phyloP scores from a whole-genome alignment of 35 echinoderm and acorn worm species.

The Heliocidaris erythrogramma region DNA sequence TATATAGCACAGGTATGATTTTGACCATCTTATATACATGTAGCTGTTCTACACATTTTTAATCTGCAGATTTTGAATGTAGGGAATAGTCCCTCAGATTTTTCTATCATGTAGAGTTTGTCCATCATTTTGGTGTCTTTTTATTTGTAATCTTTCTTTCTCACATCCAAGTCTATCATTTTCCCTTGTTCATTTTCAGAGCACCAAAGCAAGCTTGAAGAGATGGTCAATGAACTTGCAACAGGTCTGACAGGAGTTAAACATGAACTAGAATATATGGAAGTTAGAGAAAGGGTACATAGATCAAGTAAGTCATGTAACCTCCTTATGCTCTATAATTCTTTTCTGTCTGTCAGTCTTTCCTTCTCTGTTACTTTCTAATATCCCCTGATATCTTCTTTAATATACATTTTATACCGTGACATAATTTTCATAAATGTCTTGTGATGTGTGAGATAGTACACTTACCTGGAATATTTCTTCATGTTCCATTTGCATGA shows the following conservation, averaged over 20 bases:
- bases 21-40: too few relatives aligned
- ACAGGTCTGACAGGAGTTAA: slow-evolving; percentile 84
- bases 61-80: too few relatives aligned
- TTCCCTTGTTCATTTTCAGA: slow-evolving; percentile 41
- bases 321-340: too few relatives aligned
- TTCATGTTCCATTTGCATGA: too few relatives aligned
- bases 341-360: too few relatives aligned
- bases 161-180: not conserved
- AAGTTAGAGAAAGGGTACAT: slow-evolving; percentile 93
- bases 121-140: too few relatives aligned
- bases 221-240: slow-evolving; percentile 92
- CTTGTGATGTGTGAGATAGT: not conserved
- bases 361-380: not conserved
- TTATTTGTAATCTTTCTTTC: too few relatives aligned
- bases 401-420: not conserved
- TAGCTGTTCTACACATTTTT: too few relatives aligned
- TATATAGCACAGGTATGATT: too few relatives aligned
- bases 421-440: not conserved
- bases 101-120: too few relatives aligned
- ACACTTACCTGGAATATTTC: not conserved
- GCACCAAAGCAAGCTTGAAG: slow-evolving; percentile 89
- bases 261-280: slow-evolving; percentile 97
- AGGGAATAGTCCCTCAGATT: too few relatives aligned
- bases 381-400: not conserved
- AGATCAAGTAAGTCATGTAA: slow-evolving; percentile 86